Evolutionary conservation across 2,113 vertebrate genomes (phyloP), one percentile per base, ranked within the genome.

Genomic region (Mesocricetus auratus): DNA sequence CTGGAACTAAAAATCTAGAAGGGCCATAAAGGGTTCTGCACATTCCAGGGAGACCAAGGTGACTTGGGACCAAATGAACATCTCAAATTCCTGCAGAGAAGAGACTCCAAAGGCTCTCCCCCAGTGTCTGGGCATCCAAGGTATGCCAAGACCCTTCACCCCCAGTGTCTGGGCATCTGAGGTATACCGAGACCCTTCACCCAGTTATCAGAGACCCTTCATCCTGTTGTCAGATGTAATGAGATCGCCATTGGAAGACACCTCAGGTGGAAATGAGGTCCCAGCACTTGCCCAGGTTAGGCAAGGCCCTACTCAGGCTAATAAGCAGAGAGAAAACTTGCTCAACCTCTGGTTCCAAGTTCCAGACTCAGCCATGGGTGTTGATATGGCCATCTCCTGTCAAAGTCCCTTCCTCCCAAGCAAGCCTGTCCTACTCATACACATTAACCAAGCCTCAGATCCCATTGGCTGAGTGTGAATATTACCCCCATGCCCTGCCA

Each of bases 391-490:
- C 53, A 15, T 45, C 89, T 85, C 73, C 36, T 26, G 42, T 58
- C 26, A 50, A 53, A 66, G 36, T 39, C 68, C 31, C 36, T 92
- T 68, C 39, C 39, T 58, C 53, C 12, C 45, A 81, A 87, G 87
- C 39, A 17, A 62, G 17, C 71, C n/a, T 36, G 13, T 17, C 13
- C 26, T 58, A 8, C 58, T n/a, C 66, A 12, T 1, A 50, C 33
- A 42, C n/a, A 15, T 81, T 56, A 47, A 85, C 75, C 36, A n/a
- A 3, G 24, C 45, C 73, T 86, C 73, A 33, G 24, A 47, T 7
- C 36, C 68, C 69, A n/a, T 0, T 17, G 17, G n/a, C 2, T 0
- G 33, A 58, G 6, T 2, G 3, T 0, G 10, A 62, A 56, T 15
- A 17, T 56, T 45, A n/a, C 13, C 73, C 47, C n/a, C 82, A 21